A percentile compares a stretch with the other conserved stretches of the same genome.
phyloP scores from a whole-genome alignment of 2,797 vertebrate species.

The Triplophysa bombifrons region DNA sequence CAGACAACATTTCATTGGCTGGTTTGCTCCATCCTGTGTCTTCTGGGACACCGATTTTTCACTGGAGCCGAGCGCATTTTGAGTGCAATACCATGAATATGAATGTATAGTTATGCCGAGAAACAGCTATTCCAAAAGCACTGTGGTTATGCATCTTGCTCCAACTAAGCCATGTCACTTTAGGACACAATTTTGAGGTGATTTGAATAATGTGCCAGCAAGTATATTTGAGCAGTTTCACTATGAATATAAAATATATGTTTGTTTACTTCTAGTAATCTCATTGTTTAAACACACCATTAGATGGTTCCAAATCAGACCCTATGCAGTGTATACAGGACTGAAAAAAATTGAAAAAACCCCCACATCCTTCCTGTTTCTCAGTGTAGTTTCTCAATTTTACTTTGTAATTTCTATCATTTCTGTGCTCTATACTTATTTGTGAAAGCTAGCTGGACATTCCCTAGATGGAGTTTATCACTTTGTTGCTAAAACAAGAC shows the following conservation, averaged over 20 bases:
- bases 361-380: slow-evolving; percentile 2
- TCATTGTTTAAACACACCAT: slow-evolving; percentile 11
- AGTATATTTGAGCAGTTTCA: not conserved
- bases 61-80: slow-evolving; percentile 18
- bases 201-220: slow-evolving; percentile 7
- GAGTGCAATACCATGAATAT: slow-evolving; percentile 32
- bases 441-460: not conserved
- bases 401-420: not conserved
- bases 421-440: too few species aligned
- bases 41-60: slow-evolving; percentile 28
- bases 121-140: slow-evolving; percentile 13
- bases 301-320: slow-evolving; percentile 19
- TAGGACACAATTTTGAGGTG: not conserved
- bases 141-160: slow-evolving; percentile 13
- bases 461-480: slow-evolving; percentile 6
- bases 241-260: slow-evolving; percentile 18
- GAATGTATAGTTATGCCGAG: slow-evolving; percentile 26
- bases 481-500: not conserved
- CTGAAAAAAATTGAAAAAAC: not conserved
- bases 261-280: slow-evolving; percentile 12
- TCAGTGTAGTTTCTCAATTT: not conserved
- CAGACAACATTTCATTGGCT: slow-evolving; percentile 24
- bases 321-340: not conserved
- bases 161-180: slow-evolving; percentile 14
- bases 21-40: slow-evolving; percentile 13